Evolutionary conservation across 2,888 invertebrate species (phyloP), one percentile per base, ranked within the genome.

Genomic region (Lochmaea crataegi): DNA sequence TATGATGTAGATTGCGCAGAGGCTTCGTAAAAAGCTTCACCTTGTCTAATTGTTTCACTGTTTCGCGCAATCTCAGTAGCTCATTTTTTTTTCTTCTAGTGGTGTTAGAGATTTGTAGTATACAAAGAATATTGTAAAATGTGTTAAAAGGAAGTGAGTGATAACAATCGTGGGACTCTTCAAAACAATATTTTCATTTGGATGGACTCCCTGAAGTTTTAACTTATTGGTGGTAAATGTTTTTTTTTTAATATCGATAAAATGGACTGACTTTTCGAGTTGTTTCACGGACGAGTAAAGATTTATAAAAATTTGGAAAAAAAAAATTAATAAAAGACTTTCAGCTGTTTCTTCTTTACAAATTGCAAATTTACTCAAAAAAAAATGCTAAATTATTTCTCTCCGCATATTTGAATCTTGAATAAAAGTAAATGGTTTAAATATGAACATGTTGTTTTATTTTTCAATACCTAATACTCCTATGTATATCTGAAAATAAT

Each of bases 381-480:
- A 76, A 73, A 75, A 69, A 16, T 16, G 32, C 68, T 73, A 71
- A 72, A 68, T 73, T 76, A 68, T 76, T 75, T 77, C 76, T 77
- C 73, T 76, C 75, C 72, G 77, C 78, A 76, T 79, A 79, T 78
- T 78, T 70, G 81, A 82, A 81, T 76, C 82, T 78, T 82, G 82
- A 81, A 81, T 63, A 78, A 80, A 82, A 82, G 82, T 84, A 83
- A 83, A 84, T 84, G 84, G 82, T 84, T 84, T 84, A 83, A 82
- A 82, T 83, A 83, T 75, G 75, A 71, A 53, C 58, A 66, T 70
- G 68, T 68, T 26, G 71, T 74, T 75, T 76, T 72, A 73, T 73
- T 75, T 70, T 51, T 38, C 1, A 38, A 38, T 38, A 38, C 32
- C 32, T 38, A 22, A 1, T 22, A 22, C 22, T 22, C n/a, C n/a